phyloP scores from a whole-genome alignment of 2,797 vertebrate genomes.

The Meda fulgida region DNA sequence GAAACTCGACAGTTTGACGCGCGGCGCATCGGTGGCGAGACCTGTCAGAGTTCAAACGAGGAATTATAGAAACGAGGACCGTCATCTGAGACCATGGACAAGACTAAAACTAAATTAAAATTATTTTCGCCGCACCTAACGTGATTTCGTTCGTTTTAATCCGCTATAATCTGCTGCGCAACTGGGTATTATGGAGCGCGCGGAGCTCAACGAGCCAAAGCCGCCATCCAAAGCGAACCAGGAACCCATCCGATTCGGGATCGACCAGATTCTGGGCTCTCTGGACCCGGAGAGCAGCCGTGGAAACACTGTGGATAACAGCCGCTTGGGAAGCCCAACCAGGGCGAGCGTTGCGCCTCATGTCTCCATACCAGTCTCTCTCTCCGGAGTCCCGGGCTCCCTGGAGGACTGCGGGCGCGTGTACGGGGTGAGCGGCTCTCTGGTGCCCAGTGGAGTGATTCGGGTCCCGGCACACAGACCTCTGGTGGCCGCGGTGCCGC shows the following conservation, averaged over 20 bases:
- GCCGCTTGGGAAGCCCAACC: conserved; percentile 84
- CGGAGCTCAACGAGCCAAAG: conserved; percentile 67
- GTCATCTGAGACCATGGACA: conserved; percentile 48
- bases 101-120: conserved; percentile 14
- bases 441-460: conserved; percentile 92
- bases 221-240: conserved; percentile 81
- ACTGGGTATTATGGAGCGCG: conserved; percentile 85
- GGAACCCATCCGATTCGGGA: conserved; percentile 96
- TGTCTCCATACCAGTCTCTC: conserved; percentile 85
- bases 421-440: conserved; percentile 88
- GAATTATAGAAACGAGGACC: conserved; percentile 3
- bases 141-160: conserved; percentile 33
- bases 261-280: conserved; percentile 93
- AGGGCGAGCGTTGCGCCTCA: conserved; percentile 82
- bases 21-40: conserved; percentile 68
- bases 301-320: conserved; percentile 80
- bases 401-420: conserved; percentile 85
- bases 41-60: conserved; percentile 41
- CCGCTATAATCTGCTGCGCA: conserved; percentile 37
- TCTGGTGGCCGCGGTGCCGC: conserved; percentile 87
- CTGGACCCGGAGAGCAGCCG: conserved; percentile 85
- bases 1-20: conserved; percentile 53
- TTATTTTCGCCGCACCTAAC: conserved; percentile 15
- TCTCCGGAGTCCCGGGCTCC: conserved; percentile 86
- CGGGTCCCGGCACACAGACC: conserved; percentile 97